phyloP scores from a whole-genome alignment of 2,888 invertebrate genomes.

The Spisula solida region DNA sequence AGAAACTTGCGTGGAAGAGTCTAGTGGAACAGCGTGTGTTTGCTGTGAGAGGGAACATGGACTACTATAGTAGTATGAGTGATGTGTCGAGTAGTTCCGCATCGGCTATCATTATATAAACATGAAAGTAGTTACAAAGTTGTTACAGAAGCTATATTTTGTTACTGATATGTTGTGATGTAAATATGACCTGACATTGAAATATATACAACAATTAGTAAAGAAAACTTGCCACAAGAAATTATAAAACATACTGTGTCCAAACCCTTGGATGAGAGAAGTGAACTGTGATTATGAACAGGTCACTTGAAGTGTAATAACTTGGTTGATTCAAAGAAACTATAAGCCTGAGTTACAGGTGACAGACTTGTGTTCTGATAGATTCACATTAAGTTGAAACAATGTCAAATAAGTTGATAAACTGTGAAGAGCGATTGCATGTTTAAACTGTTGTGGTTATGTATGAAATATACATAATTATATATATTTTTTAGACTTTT shows the following conservation, averaged over 20 bases:
- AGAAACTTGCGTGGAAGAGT: slow-evolving; percentile 85
- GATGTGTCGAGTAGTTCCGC: slow-evolving; percentile 72
- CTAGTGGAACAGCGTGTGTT: slow-evolving; percentile 83
- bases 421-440: not conserved
- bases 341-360: too few relatives aligned
- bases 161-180: too few relatives aligned
- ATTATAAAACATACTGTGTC: not conserved
- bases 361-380: too few relatives aligned
- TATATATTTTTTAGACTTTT: not conserved
- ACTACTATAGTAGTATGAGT: slow-evolving; percentile 76
- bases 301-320: not conserved
- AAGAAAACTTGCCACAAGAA: not conserved
- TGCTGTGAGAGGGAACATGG: slow-evolving; percentile 72
- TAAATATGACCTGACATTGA: not conserved
- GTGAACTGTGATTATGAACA: not conserved
- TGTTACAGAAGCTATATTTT: too few relatives aligned
- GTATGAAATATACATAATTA: not conserved
- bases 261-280: not conserved
- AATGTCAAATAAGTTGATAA: not conserved
- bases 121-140: not conserved
- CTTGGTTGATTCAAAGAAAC: too few relatives aligned
- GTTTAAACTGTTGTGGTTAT: not conserved
- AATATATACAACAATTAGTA: not conserved
- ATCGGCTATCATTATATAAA: slow-evolving; percentile 67
- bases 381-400: too few relatives aligned